A percentile compares a stretch with the other conserved stretches of the same genome.
Conservation (phyloP, 2,888 invertebrate genomes). For the Morpho deidamia region DNA sequence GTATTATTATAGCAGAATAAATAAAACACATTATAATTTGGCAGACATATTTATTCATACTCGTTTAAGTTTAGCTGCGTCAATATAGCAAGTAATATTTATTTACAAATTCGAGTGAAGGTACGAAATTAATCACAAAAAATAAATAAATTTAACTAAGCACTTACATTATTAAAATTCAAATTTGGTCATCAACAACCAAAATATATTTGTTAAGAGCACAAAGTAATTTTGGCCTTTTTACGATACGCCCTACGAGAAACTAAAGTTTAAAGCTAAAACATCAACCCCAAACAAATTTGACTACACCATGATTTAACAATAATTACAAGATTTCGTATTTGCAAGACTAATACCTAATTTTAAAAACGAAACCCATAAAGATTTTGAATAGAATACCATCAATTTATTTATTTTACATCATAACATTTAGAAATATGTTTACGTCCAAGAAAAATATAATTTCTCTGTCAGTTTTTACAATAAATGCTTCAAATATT, state of each 20-base stretch:
- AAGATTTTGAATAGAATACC: conserved; percentile 28
- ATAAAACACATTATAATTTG: conserved; percentile 63
- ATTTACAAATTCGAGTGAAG: conserved; percentile 72
- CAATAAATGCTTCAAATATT: conserved; percentile 65
- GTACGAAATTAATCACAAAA: conserved; percentile 69
- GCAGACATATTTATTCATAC: conserved; percentile 78
- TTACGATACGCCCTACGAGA: conserved; percentile 41
- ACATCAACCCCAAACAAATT: conserved; percentile 55
- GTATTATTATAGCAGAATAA: conserved; percentile 15
- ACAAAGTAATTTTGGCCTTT: conserved; percentile 58
- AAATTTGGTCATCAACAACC: conserved; percentile 63
- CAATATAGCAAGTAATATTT: conserved; percentile 66
- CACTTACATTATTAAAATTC: conserved; percentile 48
- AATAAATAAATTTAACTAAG: conserved; percentile 67
- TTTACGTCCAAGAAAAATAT: conserved; percentile 71
- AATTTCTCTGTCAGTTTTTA: conserved; percentile 65
- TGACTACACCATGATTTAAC: conserved; percentile 41
- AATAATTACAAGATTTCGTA: conserved; percentile 25
- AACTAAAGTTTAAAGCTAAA: conserved; percentile 52
- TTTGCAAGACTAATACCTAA: conserved; percentile 22
- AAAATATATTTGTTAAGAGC: conserved; percentile 41
- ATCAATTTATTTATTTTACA: conserved; percentile 29
- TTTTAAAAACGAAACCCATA: conserved; percentile 21
- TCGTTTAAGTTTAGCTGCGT: conserved; percentile 71
- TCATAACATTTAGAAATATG: conserved; percentile 51